These are phyloP conservation scores for Rotaria sp. DNA, from an alignment of 2,888 invertebrate genomes.

Conservation along the genomic window DNA sequence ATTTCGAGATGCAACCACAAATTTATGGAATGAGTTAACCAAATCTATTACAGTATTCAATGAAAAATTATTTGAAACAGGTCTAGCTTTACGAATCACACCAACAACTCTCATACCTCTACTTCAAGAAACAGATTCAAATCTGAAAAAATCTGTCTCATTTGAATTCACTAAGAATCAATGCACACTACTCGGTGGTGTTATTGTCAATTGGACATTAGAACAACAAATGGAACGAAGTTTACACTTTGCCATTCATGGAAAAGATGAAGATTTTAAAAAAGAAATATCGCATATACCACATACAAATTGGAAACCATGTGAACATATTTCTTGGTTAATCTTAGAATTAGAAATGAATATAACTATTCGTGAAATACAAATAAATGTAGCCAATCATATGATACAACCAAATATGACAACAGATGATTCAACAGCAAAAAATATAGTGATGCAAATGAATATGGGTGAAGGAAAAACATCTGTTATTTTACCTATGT, in stretches of 20 bases:
- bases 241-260: not conserved
- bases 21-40: too few relatives aligned
- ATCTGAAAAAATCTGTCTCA: too few relatives aligned
- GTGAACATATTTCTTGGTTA: not conserved
- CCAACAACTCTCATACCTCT: too few relatives aligned
- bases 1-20: too few relatives aligned
- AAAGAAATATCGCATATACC: not conserved
- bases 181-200: not conserved
- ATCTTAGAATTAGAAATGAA: conserved; percentile 2
- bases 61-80: too few relatives aligned
- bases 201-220: not conserved
- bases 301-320: not conserved
- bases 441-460: not conserved
- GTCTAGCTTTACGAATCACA: too few relatives aligned
- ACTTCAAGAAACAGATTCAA: too few relatives aligned
- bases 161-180: not conserved
- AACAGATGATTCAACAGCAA: not conserved
- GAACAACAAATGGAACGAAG: not conserved
- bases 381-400: not conserved
- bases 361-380: not conserved
- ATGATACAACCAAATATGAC: not conserved
- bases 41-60: too few relatives aligned
- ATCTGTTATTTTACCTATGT: not conserved
- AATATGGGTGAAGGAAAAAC: conserved; percentile 5
- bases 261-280: not conserved